Evolutionary conservation across 2,888 invertebrate species (phyloP).

Genomic region (Palloptera scutellata): DNA sequence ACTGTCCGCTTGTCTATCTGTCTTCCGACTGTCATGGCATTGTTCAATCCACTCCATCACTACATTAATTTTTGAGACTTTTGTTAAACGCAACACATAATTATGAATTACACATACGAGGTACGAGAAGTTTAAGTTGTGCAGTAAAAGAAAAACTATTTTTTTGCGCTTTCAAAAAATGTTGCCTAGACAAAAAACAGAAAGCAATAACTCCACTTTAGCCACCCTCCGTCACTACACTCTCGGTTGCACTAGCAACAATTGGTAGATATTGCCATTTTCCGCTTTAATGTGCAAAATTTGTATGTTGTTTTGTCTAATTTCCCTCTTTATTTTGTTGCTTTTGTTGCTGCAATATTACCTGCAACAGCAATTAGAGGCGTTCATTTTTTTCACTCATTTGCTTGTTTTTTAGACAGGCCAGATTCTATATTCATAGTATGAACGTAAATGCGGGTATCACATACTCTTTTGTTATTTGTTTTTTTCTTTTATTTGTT

Average conservation of each 20-base stretch:
- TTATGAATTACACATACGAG: slow-evolving; percentile 12
- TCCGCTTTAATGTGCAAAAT: slow-evolving; percentile 18
- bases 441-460: too few species aligned
- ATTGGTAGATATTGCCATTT: slow-evolving; percentile 6
- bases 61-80: slow-evolving; percentile 1
- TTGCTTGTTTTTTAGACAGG: too few species aligned
- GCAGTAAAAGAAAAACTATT: slow-evolving; percentile 12
- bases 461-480: too few species aligned
- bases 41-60: neutral
- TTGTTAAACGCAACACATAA: slow-evolving; percentile 20
- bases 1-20: neutral
- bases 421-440: too few species aligned
- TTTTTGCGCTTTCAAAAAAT: slow-evolving; percentile 27
- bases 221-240: neutral
- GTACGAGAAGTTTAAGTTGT: neutral
- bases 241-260: neutral
- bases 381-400: too few species aligned
- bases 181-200: slow-evolving; percentile 12
- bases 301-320: neutral
- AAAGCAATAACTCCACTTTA: neutral
- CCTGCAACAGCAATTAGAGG: too few species aligned
- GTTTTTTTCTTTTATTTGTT: too few species aligned
- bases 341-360: too few species aligned
- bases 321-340: too few species aligned
- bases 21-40: slow-evolving; percentile 3